Conservation (phyloP, 2,113 vertebrate genomes). For the Myotis brandtii region DNA sequence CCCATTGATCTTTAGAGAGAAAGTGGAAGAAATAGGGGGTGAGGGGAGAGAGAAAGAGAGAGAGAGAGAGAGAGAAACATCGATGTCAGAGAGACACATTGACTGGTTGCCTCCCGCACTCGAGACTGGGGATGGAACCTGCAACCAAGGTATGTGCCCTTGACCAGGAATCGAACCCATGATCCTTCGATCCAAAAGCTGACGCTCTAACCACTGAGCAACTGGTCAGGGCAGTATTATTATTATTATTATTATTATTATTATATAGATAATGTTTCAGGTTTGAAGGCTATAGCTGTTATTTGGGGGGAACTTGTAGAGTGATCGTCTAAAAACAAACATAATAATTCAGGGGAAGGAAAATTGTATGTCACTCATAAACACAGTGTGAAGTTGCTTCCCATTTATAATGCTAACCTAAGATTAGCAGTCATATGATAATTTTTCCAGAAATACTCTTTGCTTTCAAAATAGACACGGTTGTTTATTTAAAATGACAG, state of each 20-base stretch:
- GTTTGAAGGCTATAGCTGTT: slow-evolving; percentile 7
- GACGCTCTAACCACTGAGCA: too few relatives aligned
- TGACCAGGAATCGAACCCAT: too few relatives aligned
- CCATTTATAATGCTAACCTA: neutral
- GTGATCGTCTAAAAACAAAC: neutral
- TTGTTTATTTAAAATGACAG: slow-evolving; percentile 39
- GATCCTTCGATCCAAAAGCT: too few relatives aligned
- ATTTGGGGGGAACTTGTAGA: neutral
- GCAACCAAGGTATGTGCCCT: too few relatives aligned
- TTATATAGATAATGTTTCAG: slow-evolving; percentile 13
- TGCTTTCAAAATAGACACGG: slow-evolving; percentile 19
- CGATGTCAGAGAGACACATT: too few relatives aligned
- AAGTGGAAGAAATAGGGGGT: too few relatives aligned
- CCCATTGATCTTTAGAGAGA: too few relatives aligned
- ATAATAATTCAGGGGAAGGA: slow-evolving; percentile 3
- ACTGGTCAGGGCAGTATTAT: too few relatives aligned
- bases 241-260: neutral
- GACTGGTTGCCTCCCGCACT: too few relatives aligned
- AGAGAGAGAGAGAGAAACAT: too few relatives aligned
- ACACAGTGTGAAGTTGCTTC: neutral
- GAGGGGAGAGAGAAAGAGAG: too few relatives aligned
- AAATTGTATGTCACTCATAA: neutral
- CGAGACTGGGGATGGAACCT: too few relatives aligned
- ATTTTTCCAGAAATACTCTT: slow-evolving; percentile 9
- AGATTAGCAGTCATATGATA: slow-evolving; percentile 3